Percentiles rank a stretch among this genome's conserved stretches.
Evolutionary conservation across 2,797 vertebrate genomes (phyloP).

Genomic region (Urosaurus nigricauda): DNA sequence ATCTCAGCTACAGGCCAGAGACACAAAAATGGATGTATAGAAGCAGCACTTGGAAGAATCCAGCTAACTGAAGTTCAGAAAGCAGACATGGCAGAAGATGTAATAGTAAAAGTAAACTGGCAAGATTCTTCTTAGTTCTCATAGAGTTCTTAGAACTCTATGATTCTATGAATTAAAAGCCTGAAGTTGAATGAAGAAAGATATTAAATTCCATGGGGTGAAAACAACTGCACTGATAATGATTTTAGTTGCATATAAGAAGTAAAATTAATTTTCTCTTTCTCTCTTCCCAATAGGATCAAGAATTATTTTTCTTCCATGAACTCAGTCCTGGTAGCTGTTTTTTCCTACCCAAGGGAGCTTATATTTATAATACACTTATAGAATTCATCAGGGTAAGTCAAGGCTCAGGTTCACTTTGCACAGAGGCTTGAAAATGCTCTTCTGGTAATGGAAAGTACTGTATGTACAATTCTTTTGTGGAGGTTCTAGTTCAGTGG

Average conservation of each 20-base stretch:
- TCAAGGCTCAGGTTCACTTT: slow-evolving; percentile 21
- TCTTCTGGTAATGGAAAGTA: slow-evolving; percentile 10
- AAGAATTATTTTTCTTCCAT: slow-evolving; percentile 98
- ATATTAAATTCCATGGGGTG: neutral
- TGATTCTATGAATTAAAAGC: too few relatives aligned
- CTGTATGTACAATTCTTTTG: neutral
- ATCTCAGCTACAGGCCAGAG: neutral
- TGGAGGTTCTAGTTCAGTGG: neutral
- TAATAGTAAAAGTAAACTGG: neutral
- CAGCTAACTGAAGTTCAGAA: neutral
- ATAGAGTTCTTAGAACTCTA: too few relatives aligned
- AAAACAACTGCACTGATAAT: neutral
- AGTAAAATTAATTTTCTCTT: neutral
- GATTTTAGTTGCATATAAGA: neutral
- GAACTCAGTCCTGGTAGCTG: slow-evolving; percentile 98
- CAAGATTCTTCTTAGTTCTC: neutral
- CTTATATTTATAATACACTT: slow-evolving; percentile 94
- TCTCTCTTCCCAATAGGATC: slow-evolving; percentile 83
- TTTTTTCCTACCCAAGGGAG: slow-evolving; percentile 97
- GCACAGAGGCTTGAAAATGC: neutral
- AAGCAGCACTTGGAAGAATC: neutral
- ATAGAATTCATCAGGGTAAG: slow-evolving; percentile 95
- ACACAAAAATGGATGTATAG: neutral
- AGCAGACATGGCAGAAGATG: neutral
- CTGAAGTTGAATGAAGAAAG: neutral